phyloP scores from a whole-genome alignment of 2,113 vertebrate species.

The Leucopternis melanops region DNA sequence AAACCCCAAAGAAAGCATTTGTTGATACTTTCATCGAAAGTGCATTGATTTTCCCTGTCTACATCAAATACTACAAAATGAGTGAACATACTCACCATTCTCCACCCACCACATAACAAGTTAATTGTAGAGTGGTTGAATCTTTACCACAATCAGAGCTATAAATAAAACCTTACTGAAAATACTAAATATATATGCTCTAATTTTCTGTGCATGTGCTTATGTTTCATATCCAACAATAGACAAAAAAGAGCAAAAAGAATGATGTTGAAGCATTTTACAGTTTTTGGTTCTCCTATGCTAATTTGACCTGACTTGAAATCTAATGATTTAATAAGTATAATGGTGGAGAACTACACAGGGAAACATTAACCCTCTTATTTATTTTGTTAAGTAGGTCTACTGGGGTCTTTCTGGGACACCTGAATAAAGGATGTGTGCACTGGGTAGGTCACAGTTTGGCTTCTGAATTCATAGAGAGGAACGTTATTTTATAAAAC shows the following conservation, averaged over 20 bases:
- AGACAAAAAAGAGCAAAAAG: not conserved
- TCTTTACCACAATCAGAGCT: not conserved
- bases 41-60: not conserved
- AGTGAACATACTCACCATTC: not conserved
- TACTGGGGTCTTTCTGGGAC: not conserved
- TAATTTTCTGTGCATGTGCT: not conserved
- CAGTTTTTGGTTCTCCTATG: conserved; percentile 2
- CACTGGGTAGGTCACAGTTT: not conserved
- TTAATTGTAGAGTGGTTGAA: not conserved
- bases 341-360: not conserved
- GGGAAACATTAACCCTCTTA: not conserved
- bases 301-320: conserved; percentile 29
- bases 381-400: not conserved
- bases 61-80: not conserved
- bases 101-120: not conserved
- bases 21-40: not conserved
- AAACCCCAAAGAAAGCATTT: not conserved
- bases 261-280: not conserved
- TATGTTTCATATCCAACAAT: not conserved
- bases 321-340: conserved; percentile 12
- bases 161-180: not conserved
- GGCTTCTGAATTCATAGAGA: not conserved
- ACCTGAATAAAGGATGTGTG: not conserved
- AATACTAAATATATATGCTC: not conserved
- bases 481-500: not conserved